These are phyloP conservation scores for Drosophila affinis DNA, from an alignment of 2,888 invertebrate species.

Conservation along the genomic window DNA sequence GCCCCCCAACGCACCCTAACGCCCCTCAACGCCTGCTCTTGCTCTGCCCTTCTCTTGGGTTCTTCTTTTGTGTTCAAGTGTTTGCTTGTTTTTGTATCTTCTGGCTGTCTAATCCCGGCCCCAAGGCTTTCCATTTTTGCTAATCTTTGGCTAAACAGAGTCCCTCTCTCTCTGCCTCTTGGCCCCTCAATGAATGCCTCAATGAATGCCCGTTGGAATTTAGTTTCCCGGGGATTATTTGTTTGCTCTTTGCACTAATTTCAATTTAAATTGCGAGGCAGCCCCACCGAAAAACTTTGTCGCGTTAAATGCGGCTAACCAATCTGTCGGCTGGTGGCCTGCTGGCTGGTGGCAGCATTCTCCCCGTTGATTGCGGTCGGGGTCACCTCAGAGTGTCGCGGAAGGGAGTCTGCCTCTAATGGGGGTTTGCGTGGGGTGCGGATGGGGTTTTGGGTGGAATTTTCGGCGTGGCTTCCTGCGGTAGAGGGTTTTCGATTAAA, in stretches of 20 bases:
- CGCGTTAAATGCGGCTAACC: conserved; percentile 43
- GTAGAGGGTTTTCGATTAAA: background rate
- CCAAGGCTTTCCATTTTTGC: background rate
- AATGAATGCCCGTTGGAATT: conserved; percentile 3
- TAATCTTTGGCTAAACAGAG: background rate
- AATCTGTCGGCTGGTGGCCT: conserved; percentile 48
- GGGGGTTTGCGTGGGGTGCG: background rate
- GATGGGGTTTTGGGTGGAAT: background rate
- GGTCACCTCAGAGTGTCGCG: background rate
- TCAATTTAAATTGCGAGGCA: conserved; percentile 56
- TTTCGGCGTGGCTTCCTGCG: background rate
- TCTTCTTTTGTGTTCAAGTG: conserved; percentile 18
- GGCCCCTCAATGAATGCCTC: background rate
- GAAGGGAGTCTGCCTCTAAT: no score
- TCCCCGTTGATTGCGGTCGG: conserved; percentile 54
- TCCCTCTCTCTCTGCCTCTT: no score
- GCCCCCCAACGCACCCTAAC: no score
- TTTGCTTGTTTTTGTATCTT: conserved; percentile 8
- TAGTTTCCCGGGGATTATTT: background rate
- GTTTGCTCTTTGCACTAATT: conserved; percentile 45
- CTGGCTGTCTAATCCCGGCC: background rate
- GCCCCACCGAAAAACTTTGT: conserved; percentile 23
- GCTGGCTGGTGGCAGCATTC: conserved; percentile 31
- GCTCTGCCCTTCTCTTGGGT: conserved; percentile 13
- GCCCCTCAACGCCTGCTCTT: no score